Conservation (phyloP, 2,113 vertebrate species). For the Lycaon pictus region DNA sequence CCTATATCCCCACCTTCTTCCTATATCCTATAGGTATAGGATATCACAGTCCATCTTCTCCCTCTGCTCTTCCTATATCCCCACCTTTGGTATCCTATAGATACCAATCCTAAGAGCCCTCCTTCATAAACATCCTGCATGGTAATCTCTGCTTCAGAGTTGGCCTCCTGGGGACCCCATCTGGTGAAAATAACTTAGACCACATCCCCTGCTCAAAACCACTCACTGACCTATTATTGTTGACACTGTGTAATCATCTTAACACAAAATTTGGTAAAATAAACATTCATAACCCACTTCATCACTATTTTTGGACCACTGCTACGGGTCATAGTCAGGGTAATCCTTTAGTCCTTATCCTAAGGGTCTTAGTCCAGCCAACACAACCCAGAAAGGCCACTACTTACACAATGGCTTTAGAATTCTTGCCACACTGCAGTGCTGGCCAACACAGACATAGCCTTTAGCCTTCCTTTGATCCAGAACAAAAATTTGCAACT, state of each 20-base stretch:
- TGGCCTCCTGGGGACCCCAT: background rate
- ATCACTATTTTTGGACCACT: background rate
- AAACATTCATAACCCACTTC: background rate
- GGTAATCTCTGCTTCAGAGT: background rate
- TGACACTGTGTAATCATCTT: background rate
- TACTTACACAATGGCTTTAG: background rate
- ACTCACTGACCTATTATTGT: background rate
- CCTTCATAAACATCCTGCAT: background rate
- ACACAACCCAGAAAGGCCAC: background rate
- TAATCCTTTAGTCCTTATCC: background rate
- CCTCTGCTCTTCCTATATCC: no score
- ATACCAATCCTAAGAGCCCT: background rate
- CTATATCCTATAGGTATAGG: background rate
- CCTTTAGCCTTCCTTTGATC: background rate
- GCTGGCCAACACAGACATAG: background rate
- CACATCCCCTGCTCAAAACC: background rate
- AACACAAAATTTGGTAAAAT: conserved; percentile 16
- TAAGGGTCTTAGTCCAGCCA: background rate
- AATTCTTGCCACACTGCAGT: background rate
- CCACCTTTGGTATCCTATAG: background rate
- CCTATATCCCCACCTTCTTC: background rate
- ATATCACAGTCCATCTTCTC: no score
- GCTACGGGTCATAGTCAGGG: background rate
- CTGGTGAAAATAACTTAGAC: background rate
- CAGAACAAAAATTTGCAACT: background rate